A percentile compares a stretch with the other conserved stretches of the same genome.
These are phyloP conservation scores for Scaeva pyrastri DNA, from an alignment of 2,888 invertebrate species.

Conservation along the genomic window DNA sequence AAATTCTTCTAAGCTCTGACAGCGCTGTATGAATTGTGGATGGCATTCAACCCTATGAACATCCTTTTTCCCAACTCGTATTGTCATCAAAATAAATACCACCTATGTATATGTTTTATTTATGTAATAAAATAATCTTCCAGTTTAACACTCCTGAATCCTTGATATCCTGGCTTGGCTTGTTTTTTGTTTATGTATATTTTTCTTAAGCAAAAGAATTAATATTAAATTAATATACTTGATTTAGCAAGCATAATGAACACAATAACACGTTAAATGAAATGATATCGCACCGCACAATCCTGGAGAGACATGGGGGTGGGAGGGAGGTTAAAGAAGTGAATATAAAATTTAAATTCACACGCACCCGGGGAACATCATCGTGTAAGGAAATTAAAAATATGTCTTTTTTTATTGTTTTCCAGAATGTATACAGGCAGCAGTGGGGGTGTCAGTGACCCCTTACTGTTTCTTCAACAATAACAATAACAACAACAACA, in stretches of 20 bases:
- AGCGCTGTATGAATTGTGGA: too few relatives aligned
- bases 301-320: background rate
- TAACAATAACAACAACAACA: background rate
- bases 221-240: constrained; percentile 67
- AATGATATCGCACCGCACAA: too few relatives aligned
- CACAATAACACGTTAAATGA: constrained; percentile 34
- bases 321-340: constrained; percentile 2
- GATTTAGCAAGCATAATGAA: constrained; percentile 60
- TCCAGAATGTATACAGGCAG: background rate
- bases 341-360: constrained; percentile 28
- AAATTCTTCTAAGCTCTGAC: too few relatives aligned
- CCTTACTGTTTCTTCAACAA: background rate
- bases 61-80: too few relatives aligned
- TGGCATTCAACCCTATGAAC: too few relatives aligned
- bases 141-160: background rate
- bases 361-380: constrained; percentile 34
- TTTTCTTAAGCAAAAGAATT: constrained; percentile 27
- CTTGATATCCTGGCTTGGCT: background rate
- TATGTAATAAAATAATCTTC: background rate
- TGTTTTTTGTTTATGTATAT: too few relatives aligned
- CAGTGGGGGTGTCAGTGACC: background rate
- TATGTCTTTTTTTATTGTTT: background rate
- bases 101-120: background rate
- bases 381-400: constrained; percentile 52
- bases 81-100: background rate